A percentile compares a stretch with the other conserved stretches of the same genome.
phyloP scores from a whole-genome alignment of 1,140 invertebrate genomes.

The Aplysia californica region DNA sequence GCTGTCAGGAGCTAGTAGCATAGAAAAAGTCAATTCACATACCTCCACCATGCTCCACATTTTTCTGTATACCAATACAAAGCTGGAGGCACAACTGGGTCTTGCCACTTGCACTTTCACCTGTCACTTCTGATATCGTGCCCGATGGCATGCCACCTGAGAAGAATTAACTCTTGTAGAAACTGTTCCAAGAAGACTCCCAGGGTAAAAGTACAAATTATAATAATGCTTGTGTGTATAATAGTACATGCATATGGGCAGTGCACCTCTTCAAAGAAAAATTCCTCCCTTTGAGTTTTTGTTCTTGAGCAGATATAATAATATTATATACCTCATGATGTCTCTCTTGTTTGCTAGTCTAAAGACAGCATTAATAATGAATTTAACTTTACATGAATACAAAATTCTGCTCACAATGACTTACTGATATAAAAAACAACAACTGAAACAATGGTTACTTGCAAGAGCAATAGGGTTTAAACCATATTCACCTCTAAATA shows the following conservation, averaged over 20 bases:
- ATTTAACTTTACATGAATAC: too few species aligned
- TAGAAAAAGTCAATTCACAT: constrained; percentile 24
- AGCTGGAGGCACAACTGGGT: constrained; percentile 86
- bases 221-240: background rate
- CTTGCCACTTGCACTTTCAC: constrained; percentile 85
- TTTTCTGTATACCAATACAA: constrained; percentile 73
- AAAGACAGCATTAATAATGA: too few species aligned
- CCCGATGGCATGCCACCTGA: constrained; percentile 78
- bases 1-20: background rate
- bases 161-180: background rate
- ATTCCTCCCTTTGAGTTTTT: background rate
- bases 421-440: background rate
- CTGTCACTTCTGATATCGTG: constrained; percentile 86
- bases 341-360: too few species aligned
- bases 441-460: background rate
- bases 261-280: too few species aligned
- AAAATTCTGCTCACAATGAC: background rate
- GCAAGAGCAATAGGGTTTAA: background rate
- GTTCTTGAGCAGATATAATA: background rate
- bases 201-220: background rate
- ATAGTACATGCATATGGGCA: background rate
- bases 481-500: background rate
- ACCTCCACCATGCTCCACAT: constrained; percentile 68
- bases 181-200: background rate
- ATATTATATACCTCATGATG: background rate